Base-by-base conservation (phyloP, 2,113 vertebrate species). In the Chamaetylas fuelleborni region DNA sequence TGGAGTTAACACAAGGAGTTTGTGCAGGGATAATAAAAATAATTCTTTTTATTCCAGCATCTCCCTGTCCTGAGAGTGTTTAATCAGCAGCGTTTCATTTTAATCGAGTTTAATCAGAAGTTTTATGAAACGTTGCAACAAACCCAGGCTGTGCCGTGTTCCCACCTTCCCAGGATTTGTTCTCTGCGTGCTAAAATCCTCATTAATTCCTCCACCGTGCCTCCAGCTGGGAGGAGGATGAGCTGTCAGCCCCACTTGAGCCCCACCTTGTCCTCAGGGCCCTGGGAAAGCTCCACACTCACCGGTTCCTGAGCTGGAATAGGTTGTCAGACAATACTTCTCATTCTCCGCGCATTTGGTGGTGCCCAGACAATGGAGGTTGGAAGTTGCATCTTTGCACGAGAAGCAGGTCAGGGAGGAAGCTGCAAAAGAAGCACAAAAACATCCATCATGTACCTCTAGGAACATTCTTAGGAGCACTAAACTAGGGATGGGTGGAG, bases 311-410 rank as follows among this genome's bases (percentile, higher is more conserved):
- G 36, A 4, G 36, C 82, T 93, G 11, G 95, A 64, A 10, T 97
- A 97, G 7, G 64, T 79, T 5, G 96, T 97, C 69, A 97, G 88
- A 4, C 96, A 97, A 40, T 94, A 94, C 48, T 97, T 95, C 72
- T 96, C 96, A 0, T 72, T 14, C 0, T 81, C 80, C 3, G 43
- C n/a, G 53, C 96, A 97, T 0, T 0, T 31, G 60, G 76, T 36
- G 14, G 18, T 43, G 6, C 33, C 0, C 3, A 95, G 38, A 8
- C 96, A 97, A 0, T 90, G 60, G 0, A 94, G 0, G 33, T 96
- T 94, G 95, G 95, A 97, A 48, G 90, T 2, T 1, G 69, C 92
- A 18, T 97, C 96, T 23, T 88, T 74, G 61, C 96, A 97, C 0
- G 90, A 25, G 92, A 97, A 97, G 43, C 96, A 97, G 0, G 1